Conservation (phyloP, 2,888 invertebrate species). For the Plutella xylostella region DNA sequence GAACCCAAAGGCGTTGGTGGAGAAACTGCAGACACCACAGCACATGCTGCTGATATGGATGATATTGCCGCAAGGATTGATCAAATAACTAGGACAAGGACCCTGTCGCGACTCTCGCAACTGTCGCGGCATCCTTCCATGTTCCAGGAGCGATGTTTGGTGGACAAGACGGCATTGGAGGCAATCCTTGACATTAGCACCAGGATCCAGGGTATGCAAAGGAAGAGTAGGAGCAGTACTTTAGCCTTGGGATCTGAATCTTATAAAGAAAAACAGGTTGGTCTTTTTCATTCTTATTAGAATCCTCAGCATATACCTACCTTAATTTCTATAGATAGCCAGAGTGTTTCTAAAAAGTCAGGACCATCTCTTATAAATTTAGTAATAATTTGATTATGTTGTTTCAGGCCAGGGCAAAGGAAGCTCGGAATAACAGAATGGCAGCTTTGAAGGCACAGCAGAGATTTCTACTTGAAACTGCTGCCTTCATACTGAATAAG, state of each 20-base stretch:
- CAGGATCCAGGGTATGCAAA: slow-evolving; percentile 46
- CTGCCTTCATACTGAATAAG: slow-evolving; percentile 67
- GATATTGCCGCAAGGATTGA: slow-evolving; percentile 29
- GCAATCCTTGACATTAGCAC: slow-evolving; percentile 52
- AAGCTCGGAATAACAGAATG: slow-evolving; percentile 63
- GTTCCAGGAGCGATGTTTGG: slow-evolving; percentile 29
- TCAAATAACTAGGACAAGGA: slow-evolving; percentile 23
- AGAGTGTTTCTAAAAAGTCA: background rate
- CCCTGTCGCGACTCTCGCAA: slow-evolving; percentile 5
- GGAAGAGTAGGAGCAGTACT: slow-evolving; percentile 50
- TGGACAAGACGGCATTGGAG: slow-evolving; percentile 51
- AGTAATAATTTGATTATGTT: background rate
- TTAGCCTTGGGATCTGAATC: slow-evolving; percentile 51
- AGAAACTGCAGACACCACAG: background rate
- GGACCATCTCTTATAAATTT: background rate
- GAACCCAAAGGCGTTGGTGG: no score
- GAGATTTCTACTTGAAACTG: slow-evolving; percentile 76
- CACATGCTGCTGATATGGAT: slow-evolving; percentile 15
- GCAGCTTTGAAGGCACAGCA: slow-evolving; percentile 62
- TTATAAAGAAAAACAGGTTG: slow-evolving; percentile 65
- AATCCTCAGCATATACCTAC: slow-evolving; percentile 21
- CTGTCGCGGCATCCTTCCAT: no score
- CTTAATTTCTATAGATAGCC: background rate
- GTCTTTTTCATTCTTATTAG: slow-evolving; percentile 25
- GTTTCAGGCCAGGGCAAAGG: slow-evolving; percentile 72